These are phyloP conservation scores for Epizoanthus illoricatus DNA, from an alignment of 92 coral and sea anemone species.

Conservation along the genomic window DNA sequence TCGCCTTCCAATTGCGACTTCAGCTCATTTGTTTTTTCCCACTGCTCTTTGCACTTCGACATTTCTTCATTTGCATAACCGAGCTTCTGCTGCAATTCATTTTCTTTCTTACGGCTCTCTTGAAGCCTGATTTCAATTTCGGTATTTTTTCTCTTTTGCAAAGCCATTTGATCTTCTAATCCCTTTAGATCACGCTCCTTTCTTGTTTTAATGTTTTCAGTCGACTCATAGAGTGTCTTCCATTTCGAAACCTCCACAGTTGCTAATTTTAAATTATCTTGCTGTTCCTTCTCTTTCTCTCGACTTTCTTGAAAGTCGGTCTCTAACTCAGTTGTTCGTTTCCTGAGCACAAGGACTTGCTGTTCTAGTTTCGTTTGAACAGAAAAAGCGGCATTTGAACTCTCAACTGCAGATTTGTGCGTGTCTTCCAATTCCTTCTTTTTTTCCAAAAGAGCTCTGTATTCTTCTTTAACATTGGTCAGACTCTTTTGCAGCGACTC, in stretches of 20 bases:
- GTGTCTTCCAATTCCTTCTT: slow-evolving; percentile 10
- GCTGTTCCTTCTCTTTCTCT: background rate
- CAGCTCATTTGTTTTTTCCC: background rate
- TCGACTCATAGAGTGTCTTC: slow-evolving; percentile 5
- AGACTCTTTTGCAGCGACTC: background rate
- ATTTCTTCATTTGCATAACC: slow-evolving; percentile 8
- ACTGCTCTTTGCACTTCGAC: slow-evolving; percentile 30
- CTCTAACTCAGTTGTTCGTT: background rate
- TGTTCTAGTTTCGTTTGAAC: slow-evolving; percentile 16
- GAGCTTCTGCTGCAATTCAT: slow-evolving; percentile 2
- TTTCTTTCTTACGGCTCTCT: slow-evolving; percentile 3
- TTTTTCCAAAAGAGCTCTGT: background rate
- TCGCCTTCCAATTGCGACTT: slow-evolving; percentile 1
- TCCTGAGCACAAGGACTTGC: background rate
- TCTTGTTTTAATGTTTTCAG: slow-evolving; percentile 1
- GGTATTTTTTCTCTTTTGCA: background rate
- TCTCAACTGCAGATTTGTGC: background rate
- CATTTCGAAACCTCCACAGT: background rate
- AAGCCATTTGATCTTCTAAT: slow-evolving; percentile 7
- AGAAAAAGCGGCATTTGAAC: background rate
- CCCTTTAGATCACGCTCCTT: slow-evolving; percentile 9
- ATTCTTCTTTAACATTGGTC: background rate
- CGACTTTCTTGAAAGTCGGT: background rate
- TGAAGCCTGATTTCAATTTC: background rate
- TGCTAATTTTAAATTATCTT: background rate